phyloP scores from a whole-genome alignment of 1,140 invertebrate species.

The Diuraphis noxia region DNA sequence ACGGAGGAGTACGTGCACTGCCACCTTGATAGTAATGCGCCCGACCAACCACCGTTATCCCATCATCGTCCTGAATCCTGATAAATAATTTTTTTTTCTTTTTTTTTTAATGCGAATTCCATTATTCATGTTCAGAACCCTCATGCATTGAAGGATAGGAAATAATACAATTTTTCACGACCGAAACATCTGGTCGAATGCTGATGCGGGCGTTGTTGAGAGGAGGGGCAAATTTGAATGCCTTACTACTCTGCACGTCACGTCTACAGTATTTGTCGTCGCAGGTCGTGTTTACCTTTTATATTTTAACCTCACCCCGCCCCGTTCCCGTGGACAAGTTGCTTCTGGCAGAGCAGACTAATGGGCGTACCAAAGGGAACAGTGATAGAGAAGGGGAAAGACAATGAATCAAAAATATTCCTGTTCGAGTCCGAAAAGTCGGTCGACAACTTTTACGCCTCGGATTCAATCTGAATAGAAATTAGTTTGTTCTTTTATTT shows the following conservation, averaged over 20 bases:
- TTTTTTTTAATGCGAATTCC: background rate
- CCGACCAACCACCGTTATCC: background rate
- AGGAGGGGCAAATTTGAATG: background rate
- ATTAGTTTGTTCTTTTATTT: constrained; percentile 30
- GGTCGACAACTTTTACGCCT: constrained; percentile 13
- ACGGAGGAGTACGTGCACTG: background rate
- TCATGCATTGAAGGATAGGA: background rate
- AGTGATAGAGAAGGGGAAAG: background rate
- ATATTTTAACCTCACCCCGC: background rate
- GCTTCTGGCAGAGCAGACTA: background rate
- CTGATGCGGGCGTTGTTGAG: background rate
- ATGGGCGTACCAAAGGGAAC: background rate
- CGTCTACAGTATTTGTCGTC: constrained; percentile 25
- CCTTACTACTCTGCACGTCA: constrained; percentile 30
- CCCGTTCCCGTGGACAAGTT: background rate
- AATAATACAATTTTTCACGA: constrained; percentile 5
- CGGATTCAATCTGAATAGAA: constrained; percentile 16
- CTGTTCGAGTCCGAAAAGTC: background rate
- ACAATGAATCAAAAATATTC: constrained; percentile 4
- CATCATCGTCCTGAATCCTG: background rate
- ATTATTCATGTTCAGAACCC: constrained; percentile 11
- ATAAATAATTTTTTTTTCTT: constrained; percentile 1
- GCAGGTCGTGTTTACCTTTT: constrained; percentile 23
- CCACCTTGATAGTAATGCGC: background rate
- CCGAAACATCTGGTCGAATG: background rate